phyloP scores from a whole-genome alignment of 2,113 vertebrate species.

The Hemicordylus capensis region DNA sequence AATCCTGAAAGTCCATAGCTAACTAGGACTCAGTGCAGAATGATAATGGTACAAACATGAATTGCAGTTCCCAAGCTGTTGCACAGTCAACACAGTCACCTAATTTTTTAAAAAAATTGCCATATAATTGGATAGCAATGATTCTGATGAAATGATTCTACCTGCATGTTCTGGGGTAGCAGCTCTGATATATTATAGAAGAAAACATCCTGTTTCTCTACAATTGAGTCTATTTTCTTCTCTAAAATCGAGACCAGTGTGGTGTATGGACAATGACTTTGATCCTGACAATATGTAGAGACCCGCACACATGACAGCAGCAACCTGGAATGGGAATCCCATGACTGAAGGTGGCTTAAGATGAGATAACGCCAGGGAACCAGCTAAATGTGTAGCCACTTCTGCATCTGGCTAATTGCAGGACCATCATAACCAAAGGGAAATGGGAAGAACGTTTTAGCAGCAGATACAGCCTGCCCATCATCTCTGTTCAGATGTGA shows the following conservation, averaged over 20 bases:
- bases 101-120: background rate
- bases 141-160: too few relatives aligned
- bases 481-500: too few relatives aligned
- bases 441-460: too few relatives aligned
- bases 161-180: background rate
- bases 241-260: background rate
- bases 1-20: too few relatives aligned
- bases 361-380: too few relatives aligned
- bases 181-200: background rate
- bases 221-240: too few relatives aligned
- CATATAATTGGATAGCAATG: background rate
- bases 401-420: rapidly evolving
- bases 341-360: background rate
- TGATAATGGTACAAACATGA: background rate
- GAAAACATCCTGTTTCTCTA: too few relatives aligned
- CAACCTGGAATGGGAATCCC: background rate
- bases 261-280: background rate
- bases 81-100: background rate
- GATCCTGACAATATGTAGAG: background rate
- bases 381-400: rapidly evolving
- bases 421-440: too few relatives aligned
- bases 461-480: too few relatives aligned
- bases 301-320: background rate
- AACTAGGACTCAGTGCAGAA: background rate
- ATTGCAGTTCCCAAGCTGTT: background rate